phyloP scores from a whole-genome alignment of 2,888 invertebrate genomes.

The Sialis lutaria region DNA sequence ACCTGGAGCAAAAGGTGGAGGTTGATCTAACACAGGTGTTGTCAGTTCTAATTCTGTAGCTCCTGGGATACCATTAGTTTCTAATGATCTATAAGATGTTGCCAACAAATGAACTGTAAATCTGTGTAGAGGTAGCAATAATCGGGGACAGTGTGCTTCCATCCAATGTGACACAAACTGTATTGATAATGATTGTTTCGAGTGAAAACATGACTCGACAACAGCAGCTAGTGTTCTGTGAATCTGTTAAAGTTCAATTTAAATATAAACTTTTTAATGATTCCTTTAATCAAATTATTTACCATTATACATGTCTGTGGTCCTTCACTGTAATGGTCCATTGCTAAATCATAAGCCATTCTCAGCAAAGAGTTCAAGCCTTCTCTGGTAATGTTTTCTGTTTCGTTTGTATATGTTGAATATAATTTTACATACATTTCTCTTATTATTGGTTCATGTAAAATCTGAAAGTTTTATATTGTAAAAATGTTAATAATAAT shows the following conservation, averaged over 20 bases:
- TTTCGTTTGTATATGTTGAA: conserved; percentile 16
- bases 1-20: conserved; percentile 25
- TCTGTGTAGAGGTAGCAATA: conserved; percentile 60
- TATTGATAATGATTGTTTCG: conserved; percentile 52
- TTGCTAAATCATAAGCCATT: conserved; percentile 60
- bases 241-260: conserved; percentile 25
- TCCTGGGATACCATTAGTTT: conserved; percentile 18
- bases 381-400: conserved; percentile 40
- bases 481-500: background rate
- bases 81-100: conserved; percentile 33
- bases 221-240: conserved; percentile 56
- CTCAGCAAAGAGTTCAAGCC: conserved; percentile 47
- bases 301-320: conserved; percentile 41
- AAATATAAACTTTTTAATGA: background rate
- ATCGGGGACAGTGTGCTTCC: conserved; percentile 55
- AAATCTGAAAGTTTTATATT: conserved; percentile 18
- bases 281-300: conserved; percentile 10
- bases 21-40: conserved; percentile 53
- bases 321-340: conserved; percentile 60
- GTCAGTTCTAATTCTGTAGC: conserved; percentile 44
- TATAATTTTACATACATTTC: conserved; percentile 48
- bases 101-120: conserved; percentile 37
- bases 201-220: conserved; percentile 65
- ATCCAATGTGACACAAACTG: conserved; percentile 72
- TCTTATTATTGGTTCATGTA: conserved; percentile 36